Conservation (phyloP, 2,888 invertebrate species). For the Dynastes tityus region DNA sequence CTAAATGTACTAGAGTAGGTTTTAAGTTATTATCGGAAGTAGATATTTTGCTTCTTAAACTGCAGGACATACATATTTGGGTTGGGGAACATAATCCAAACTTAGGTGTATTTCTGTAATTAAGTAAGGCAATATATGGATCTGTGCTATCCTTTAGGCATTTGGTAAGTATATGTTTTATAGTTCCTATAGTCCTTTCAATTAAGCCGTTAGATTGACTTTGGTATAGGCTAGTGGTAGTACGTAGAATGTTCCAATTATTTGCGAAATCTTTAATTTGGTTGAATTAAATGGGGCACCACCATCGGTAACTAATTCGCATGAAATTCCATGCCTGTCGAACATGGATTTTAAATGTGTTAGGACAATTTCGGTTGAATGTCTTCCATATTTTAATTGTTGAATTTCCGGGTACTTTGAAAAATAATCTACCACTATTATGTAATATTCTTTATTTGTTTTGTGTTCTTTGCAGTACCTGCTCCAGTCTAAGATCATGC, state of each 20-base stretch:
- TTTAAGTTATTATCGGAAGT: background rate
- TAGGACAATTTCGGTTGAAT: conserved; percentile 42
- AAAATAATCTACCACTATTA: conserved; percentile 55
- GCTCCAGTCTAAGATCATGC: conserved; percentile 2
- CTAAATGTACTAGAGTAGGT: background rate
- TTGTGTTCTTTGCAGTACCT: background rate
- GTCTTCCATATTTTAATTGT: conserved; percentile 7
- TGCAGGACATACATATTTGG: background rate
- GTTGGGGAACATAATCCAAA: background rate
- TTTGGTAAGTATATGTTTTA: conserved; percentile 14
- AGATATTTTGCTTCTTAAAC: conserved; percentile 2
- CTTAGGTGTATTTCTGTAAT: conserved; percentile 8
- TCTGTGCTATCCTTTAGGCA: conserved; percentile 16
- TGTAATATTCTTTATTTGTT: conserved; percentile 39
- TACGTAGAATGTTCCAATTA: conserved; percentile 53
- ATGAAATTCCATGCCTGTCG: conserved; percentile 45
- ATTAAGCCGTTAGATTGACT: conserved; percentile 55
- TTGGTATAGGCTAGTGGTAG: conserved; percentile 53
- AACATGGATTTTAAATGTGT: conserved; percentile 54
- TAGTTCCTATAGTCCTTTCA: conserved; percentile 47
- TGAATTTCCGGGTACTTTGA: conserved; percentile 54
- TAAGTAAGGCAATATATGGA: background rate
- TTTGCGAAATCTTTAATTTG: conserved; percentile 52
- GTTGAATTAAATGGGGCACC: conserved; percentile 53
- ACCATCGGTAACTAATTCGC: conserved; percentile 49